These are phyloP conservation scores for Gymnocheta viridis DNA, from an alignment of 2,888 invertebrate species.

Conservation along the genomic window DNA sequence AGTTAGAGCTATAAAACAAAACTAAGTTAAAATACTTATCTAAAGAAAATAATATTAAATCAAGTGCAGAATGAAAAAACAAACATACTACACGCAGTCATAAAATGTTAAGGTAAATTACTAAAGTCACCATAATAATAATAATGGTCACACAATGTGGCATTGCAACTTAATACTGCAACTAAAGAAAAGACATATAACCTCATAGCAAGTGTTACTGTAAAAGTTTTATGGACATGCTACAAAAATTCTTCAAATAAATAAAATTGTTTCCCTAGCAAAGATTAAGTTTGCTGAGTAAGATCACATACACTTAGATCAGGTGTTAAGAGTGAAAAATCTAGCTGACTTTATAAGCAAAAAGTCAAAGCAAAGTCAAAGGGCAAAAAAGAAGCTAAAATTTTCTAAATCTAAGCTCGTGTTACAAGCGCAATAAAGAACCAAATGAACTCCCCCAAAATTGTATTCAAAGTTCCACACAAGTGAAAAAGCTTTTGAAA, in stretches of 20 bases:
- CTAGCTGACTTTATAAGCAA: background rate
- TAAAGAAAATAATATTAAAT: constrained; percentile 64
- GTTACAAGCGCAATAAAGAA: background rate
- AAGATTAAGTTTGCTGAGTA: too few species aligned
- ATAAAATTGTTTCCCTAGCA: background rate
- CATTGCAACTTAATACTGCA: background rate
- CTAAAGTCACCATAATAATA: constrained; percentile 60
- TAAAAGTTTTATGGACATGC: background rate
- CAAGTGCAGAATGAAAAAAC: constrained; percentile 43
- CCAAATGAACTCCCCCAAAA: background rate
- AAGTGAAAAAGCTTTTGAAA: background rate
- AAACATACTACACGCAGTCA: background rate
- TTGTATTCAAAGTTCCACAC: background rate
- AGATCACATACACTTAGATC: background rate
- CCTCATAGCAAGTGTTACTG: background rate
- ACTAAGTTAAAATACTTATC: constrained; percentile 15
- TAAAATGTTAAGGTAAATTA: constrained; percentile 59
- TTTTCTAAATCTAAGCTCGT: background rate
- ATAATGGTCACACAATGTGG: constrained; percentile 48
- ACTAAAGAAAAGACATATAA: background rate
- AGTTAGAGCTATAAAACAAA: constrained; percentile 38
- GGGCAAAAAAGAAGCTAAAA: background rate
- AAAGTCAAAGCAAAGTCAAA: background rate
- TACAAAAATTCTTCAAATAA: background rate
- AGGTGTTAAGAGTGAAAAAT: background rate